Conservation (phyloP, 2,113 vertebrate species). For the Excalfactoria chinensis region DNA sequence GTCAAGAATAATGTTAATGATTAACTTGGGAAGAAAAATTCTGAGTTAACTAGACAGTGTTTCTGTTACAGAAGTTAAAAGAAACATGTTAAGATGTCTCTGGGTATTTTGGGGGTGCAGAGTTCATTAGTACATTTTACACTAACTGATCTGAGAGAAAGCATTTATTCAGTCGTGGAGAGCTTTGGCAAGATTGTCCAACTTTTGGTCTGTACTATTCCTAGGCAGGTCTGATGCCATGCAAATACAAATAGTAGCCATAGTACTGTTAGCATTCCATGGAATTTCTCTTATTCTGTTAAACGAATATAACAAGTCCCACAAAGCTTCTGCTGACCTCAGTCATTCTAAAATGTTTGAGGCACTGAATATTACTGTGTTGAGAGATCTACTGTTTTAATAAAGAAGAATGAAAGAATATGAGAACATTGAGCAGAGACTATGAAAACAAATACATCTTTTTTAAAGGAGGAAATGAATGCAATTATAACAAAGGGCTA, state of each 20-base stretch:
- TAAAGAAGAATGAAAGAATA: neutral
- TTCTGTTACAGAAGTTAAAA: neutral
- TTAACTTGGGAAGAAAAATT: neutral
- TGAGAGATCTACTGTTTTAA: slow-evolving; percentile 11
- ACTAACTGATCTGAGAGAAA: neutral
- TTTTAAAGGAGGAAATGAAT: neutral
- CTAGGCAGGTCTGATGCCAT: neutral
- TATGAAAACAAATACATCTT: neutral
- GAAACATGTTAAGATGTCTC: neutral
- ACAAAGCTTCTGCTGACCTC: neutral
- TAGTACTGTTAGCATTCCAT: neutral
- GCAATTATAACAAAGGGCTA: neutral
- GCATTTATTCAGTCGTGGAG: neutral
- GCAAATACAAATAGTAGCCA: neutral
- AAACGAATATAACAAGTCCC: neutral
- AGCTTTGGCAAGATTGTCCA: neutral
- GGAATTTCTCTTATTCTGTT: neutral
- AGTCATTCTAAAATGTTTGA: neutral
- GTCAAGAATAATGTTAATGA: neutral
- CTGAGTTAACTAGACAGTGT: neutral
- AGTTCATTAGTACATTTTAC: neutral
- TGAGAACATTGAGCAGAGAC: neutral
- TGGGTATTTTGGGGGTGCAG: neutral
- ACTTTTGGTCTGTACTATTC: neutral
- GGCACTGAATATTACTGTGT: neutral